phyloP scores from a whole-genome alignment of 2,797 vertebrate genomes.

The Kryptolebias ocellatus region DNA sequence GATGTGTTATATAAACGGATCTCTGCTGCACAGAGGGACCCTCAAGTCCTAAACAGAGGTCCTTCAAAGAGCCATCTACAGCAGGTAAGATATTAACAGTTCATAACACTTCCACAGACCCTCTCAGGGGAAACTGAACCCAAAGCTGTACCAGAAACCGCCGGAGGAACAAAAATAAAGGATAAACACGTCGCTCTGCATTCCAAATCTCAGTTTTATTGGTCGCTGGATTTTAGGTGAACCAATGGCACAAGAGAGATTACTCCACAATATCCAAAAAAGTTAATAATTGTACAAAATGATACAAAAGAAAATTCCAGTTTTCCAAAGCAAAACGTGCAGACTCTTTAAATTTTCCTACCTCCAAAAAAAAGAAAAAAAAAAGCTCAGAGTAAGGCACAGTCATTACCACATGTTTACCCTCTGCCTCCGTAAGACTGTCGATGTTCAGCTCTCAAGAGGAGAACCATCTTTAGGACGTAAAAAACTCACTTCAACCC shows the following conservation, averaged over 20 bases:
- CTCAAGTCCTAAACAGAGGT: no score
- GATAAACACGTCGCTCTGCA: slow-evolving; percentile 14
- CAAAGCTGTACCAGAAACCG: no score
- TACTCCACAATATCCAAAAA: slow-evolving; percentile 83
- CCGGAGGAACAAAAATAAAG: no score
- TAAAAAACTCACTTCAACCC: slow-evolving; percentile 4
- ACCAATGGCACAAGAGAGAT: slow-evolving; percentile 93
- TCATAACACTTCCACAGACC: no score
- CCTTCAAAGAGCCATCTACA: no score
- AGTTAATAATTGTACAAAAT: slow-evolving; percentile 75
- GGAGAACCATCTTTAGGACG: slow-evolving; percentile 13
- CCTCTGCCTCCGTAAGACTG: slow-evolving; percentile 59
- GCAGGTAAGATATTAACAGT: no score
- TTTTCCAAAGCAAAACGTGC: slow-evolving; percentile 87
- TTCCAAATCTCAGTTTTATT: slow-evolving; percentile 83
- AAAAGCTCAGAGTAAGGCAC: slow-evolving; percentile 75
- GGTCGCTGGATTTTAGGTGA: slow-evolving; percentile 87
- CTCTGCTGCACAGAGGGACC: no score
- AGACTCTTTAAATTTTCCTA: slow-evolving; percentile 79
- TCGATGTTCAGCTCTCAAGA: slow-evolving; percentile 35
- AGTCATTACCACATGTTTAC: slow-evolving; percentile 81
- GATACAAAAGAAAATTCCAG: slow-evolving; percentile 83
- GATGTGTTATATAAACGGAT: no score
- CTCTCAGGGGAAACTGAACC: no score
- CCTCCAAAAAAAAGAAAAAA: slow-evolving; percentile 74